These are phyloP conservation scores for Patiria miniata DNA, from an alignment of 35 echinoderm and acorn worm species.

Conservation along the genomic window DNA sequence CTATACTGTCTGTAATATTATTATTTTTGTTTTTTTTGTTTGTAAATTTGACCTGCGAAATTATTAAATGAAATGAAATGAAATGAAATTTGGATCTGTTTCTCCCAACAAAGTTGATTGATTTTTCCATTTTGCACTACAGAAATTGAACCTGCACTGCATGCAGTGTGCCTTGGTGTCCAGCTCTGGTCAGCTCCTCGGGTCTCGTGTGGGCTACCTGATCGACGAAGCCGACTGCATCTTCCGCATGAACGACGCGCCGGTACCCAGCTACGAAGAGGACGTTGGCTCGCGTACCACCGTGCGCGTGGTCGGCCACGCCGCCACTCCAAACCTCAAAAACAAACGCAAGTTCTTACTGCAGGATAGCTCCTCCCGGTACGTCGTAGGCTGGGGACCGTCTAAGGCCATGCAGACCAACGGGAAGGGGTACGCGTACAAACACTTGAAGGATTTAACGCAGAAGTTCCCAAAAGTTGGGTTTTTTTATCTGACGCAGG, in stretches of 20 bases:
- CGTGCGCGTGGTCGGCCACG: conserved; percentile 62
- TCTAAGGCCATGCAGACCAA: conserved; percentile 31
- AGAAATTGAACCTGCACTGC: conserved; percentile 59
- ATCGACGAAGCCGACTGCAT: conserved; percentile 94
- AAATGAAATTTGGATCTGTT: no score
- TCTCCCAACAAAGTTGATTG: no score
- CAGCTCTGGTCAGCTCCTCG: conserved; percentile 73
- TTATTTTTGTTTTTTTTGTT: no score
- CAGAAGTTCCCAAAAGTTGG: conserved; percentile 23
- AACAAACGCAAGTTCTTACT: background rate
- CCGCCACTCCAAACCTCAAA: conserved; percentile 23
- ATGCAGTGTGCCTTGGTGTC: conserved; percentile 65
- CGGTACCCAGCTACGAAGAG: conserved; percentile 47
- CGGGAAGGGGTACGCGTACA: conserved; percentile 59
- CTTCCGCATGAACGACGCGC: conserved; percentile 84
- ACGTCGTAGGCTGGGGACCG: conserved; percentile 79
- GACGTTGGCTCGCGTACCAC: conserved; percentile 76
- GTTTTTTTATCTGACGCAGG: conserved; percentile 50
- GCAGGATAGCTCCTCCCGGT: conserved; percentile 45
- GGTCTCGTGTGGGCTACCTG: conserved; percentile 46
- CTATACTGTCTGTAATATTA: no score
- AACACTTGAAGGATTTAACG: conserved; percentile 44
- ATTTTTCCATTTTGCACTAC: no score
- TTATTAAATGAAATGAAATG: no score
- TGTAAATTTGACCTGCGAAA: no score